phyloP scores from a whole-genome alignment of 92 coral and sea anemone species.

The Galaxea fascicularis region DNA sequence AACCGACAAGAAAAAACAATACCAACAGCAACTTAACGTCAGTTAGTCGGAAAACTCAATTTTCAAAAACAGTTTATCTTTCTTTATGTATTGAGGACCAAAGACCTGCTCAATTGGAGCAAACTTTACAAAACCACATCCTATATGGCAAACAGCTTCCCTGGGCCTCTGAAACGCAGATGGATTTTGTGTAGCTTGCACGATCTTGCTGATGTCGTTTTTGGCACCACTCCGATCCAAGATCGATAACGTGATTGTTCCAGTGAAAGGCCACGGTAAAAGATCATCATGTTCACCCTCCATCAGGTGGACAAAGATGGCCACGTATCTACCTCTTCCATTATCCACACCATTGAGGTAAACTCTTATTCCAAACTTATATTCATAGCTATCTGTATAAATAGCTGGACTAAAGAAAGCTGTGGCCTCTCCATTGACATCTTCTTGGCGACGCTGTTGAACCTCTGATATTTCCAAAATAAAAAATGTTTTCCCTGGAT shows the following conservation, averaged over 20 bases:
- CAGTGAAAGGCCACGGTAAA: neutral
- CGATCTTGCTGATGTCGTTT: neutral
- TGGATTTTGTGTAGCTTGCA: neutral
- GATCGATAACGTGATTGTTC: neutral
- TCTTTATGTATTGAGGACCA: too few relatives aligned
- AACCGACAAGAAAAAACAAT: too few relatives aligned
- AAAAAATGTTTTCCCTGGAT: neutral
- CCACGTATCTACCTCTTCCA: neutral
- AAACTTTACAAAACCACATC: too few relatives aligned
- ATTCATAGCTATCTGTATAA: neutral
- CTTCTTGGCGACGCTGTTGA: neutral
- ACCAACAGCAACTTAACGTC: too few relatives aligned
- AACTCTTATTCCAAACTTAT: neutral
- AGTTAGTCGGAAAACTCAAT: too few relatives aligned
- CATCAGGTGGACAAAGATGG: slow-evolving; percentile 6
- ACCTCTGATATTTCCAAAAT: neutral
- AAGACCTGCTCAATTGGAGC: too few relatives aligned
- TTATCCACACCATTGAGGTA: neutral
- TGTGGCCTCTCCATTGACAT: too few relatives aligned
- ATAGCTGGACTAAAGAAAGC: neutral
- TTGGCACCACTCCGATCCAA: slow-evolving; percentile 9
- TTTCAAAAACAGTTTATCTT: too few relatives aligned
- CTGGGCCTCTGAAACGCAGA: too few relatives aligned
- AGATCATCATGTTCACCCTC: neutral
- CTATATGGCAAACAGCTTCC: too few relatives aligned